Evolutionary conservation across 2,797 vertebrate genomes (phyloP).

Genomic region (Alosa sapidissima): DNA sequence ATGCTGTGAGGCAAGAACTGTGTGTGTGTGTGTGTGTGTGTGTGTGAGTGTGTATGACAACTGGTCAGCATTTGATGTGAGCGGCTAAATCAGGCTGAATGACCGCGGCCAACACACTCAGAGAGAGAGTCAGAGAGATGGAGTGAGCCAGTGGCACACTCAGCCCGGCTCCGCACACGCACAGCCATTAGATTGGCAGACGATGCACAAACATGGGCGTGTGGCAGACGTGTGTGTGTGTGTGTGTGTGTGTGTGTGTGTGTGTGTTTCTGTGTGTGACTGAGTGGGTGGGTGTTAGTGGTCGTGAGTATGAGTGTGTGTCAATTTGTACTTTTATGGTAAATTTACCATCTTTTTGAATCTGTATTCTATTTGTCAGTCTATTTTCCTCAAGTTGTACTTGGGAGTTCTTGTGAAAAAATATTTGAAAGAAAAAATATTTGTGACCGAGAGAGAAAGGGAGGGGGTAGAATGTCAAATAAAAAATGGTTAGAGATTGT

Average conservation of each 20-base stretch:
- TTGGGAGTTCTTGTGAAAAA: not conserved
- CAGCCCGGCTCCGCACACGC: not conserved
- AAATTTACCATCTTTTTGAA: not conserved
- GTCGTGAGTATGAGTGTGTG: not conserved
- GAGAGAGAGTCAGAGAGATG: not conserved
- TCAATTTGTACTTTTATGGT: not conserved
- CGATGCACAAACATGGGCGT: not conserved
- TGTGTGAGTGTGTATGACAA: not conserved
- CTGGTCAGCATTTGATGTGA: not conserved
- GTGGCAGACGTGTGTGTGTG: not conserved
- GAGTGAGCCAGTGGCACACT: not conserved
- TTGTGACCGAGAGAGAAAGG: not conserved
- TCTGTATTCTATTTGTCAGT: not conserved
- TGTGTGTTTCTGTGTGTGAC: too few relatives aligned
- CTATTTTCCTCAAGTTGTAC: not conserved
- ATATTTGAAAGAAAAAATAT: not conserved
- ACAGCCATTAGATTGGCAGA: not conserved
- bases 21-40: not conserved
- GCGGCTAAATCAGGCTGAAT: not conserved
- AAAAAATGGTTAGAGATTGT: not conserved
- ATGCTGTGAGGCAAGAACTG: not conserved
- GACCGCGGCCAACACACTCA: not conserved
- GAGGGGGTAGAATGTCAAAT: not conserved
- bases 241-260: not conserved
- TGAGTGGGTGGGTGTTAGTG: too few relatives aligned